Conservation (phyloP, 2,888 invertebrate genomes). For the Leptinotarsa juncta region DNA sequence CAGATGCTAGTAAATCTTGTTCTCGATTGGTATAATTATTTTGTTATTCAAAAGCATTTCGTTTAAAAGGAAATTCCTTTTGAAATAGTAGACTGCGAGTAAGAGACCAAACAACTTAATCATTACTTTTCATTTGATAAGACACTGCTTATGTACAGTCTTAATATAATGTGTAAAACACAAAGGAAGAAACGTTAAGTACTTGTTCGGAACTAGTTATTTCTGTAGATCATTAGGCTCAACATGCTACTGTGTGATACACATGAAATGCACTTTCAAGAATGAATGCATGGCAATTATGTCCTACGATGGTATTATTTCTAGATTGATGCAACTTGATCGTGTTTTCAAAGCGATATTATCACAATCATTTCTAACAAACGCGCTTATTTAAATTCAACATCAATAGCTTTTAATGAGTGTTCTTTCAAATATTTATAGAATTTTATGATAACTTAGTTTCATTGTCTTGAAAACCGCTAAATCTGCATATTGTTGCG, state of each 20-base stretch:
- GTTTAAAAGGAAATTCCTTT: no score
- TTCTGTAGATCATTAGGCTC: conserved; percentile 1
- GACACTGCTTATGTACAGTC: not conserved
- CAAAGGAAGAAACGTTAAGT: not conserved
- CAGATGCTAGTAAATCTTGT: no score
- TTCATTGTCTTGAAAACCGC: no score
- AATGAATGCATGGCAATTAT: not conserved
- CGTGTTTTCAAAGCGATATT: not conserved
- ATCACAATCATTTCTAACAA: not conserved
- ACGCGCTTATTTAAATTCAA: not conserved
- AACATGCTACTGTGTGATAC: conserved; percentile 17
- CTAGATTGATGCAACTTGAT: not conserved
- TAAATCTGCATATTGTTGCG: no score
- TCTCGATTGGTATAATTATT: no score
- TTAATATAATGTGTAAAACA: not conserved
- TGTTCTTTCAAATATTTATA: no score
- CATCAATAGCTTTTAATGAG: no score
- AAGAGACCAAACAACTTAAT: not conserved
- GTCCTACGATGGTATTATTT: not conserved
- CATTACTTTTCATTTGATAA: not conserved
- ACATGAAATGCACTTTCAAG: conserved; percentile 8
- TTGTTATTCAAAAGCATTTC: no score
- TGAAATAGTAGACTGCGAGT: no score
- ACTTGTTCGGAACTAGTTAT: not conserved
- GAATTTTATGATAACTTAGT: no score